These are phyloP conservation scores for Drosophila triauraria DNA, from an alignment of 1,140 invertebrate species.

Conservation along the genomic window DNA sequence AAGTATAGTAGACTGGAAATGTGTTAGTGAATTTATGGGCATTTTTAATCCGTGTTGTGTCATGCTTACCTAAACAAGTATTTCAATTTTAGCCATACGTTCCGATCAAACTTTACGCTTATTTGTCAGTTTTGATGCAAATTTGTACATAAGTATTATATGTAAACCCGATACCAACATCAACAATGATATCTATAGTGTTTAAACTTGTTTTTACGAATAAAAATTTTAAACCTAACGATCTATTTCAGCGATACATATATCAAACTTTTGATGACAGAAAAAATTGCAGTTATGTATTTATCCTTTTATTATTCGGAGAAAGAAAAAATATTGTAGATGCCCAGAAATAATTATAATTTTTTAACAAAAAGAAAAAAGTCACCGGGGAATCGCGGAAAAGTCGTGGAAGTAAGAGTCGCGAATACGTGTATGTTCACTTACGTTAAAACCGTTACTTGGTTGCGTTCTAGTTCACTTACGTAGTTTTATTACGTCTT, in stretches of 20 bases:
- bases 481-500: too few relatives aligned
- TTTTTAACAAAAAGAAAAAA: too few relatives aligned
- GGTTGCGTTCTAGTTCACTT: too few relatives aligned
- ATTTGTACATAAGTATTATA: conserved; percentile 42
- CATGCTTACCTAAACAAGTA: conserved; percentile 50
- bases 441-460: too few relatives aligned
- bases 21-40: conserved; percentile 59
- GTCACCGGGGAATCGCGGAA: too few relatives aligned
- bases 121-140: conserved; percentile 47
- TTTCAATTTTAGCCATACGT: conserved; percentile 58
- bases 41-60: conserved; percentile 72
- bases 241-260: not conserved
- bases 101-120: conserved; percentile 53
- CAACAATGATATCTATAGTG: conserved; percentile 48
- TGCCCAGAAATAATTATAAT: too few relatives aligned
- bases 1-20: conserved; percentile 59
- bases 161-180: conserved; percentile 32
- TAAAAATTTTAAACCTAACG: conserved; percentile 48
- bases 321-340: too few relatives aligned
- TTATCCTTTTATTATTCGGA: too few relatives aligned
- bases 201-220: conserved; percentile 54
- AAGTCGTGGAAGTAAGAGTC: too few relatives aligned
- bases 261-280: too few relatives aligned
- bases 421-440: too few relatives aligned
- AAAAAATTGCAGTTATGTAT: too few relatives aligned